Evolutionary conservation across 2,888 invertebrate species (phyloP).

Genomic region (Heteromyza rotundicornis): DNA sequence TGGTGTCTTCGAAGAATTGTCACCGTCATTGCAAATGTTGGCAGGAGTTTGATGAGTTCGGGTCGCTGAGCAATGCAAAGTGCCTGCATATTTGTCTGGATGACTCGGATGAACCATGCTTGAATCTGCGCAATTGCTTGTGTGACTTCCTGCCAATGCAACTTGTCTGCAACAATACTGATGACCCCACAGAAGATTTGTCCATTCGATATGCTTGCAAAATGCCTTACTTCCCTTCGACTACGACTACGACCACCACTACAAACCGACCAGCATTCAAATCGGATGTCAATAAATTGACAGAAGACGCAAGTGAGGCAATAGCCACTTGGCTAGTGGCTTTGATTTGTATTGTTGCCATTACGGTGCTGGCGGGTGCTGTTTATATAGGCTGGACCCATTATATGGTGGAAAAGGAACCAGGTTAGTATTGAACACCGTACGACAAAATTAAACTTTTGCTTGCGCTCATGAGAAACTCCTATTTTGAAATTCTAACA

Average conservation of each 20-base stretch:
- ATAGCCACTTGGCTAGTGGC: too few species aligned
- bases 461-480: too few species aligned
- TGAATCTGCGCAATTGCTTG: constrained; percentile 34
- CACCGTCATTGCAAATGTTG: constrained; percentile 37
- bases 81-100: constrained; percentile 40
- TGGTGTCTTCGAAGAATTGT: too few species aligned
- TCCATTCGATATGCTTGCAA: constrained; percentile 24
- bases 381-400: too few species aligned
- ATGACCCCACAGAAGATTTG: background rate
- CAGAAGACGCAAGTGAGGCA: too few species aligned
- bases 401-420: too few species aligned
- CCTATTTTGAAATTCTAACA: too few species aligned
- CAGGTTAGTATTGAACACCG: too few species aligned
- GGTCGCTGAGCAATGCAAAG: constrained; percentile 14
- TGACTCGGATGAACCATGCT: constrained; percentile 39
- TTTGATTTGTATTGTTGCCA: too few species aligned
- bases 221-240: constrained; percentile 10
- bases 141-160: constrained; percentile 30
- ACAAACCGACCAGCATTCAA: constrained; percentile 44
- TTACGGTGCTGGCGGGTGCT: too few species aligned
- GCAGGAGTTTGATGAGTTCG: constrained; percentile 29
- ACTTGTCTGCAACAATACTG: constrained; percentile 31
- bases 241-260: constrained; percentile 40
- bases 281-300: too few species aligned
- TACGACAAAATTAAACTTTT: too few species aligned